Base-by-base conservation (phyloP, 2,888 invertebrate species). In the Lasioglossum calceatum region DNA sequence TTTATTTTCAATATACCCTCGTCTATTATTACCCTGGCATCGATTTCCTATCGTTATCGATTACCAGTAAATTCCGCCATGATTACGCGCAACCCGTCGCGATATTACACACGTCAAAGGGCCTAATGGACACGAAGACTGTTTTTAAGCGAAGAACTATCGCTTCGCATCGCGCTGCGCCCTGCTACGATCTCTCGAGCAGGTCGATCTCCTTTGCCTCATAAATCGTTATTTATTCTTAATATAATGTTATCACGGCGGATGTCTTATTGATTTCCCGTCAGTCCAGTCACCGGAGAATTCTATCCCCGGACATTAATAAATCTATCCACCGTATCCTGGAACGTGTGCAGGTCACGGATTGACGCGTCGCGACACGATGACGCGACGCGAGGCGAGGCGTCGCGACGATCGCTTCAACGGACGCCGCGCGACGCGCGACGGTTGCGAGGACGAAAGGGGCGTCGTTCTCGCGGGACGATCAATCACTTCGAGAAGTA, bases 261-360 rank as follows among this genome's bases (percentile, higher is more conserved):
- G 42, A 19, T 82, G 75, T 84, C 85, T 82, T 87, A 89, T 89
- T 82, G 89, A 89, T 88, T 89, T 86, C 74, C 87, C 83, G 88
- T 88, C 89, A 81, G 44, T 36, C 80, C 50, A 44, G 81, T 67
- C 82, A 67, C 83, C 64, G 47, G 88, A 84, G 89, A 79, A 87
- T 88, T 87, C 87, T 79, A 81, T 88, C 88, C 87, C 89, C 75
- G 75, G 84, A 88, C 89, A 89, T 89, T 91, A 90, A 89, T 89
- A 89, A 89, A 89, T 88, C 89, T 89, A 87, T 88, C 89, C 84
- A 74, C 84, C 88, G 82, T 81, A 88, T 79, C 82, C 78, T 74
- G 82, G 74, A 85, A 82, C 82, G 86, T 82, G 86, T 82, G 89
- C 90, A 67, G 87, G 86, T 90, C 90, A 88, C 82, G 87, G 87